Percentiles rank a stretch among this genome's conserved stretches.
Evolutionary conservation across 2,888 invertebrate genomes (phyloP).

Genomic region (Tachina lurida): DNA sequence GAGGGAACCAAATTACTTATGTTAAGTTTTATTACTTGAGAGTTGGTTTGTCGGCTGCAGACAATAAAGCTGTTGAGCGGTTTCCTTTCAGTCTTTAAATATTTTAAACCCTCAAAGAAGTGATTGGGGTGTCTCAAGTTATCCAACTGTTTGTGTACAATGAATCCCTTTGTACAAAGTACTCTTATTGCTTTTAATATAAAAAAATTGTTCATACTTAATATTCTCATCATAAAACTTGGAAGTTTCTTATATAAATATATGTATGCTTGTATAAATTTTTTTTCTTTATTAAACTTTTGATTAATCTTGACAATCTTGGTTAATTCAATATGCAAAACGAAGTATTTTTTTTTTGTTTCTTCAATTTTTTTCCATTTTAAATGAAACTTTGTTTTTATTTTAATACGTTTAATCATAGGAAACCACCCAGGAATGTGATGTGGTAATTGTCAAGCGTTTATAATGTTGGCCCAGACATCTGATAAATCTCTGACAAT

Average conservation of each 20-base stretch:
- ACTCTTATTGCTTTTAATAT: neutral
- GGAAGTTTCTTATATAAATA: constrained; percentile 16
- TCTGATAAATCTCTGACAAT: constrained; percentile 65
- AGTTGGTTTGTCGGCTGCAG: too few species aligned
- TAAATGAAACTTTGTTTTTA: constrained; percentile 23
- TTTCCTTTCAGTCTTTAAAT: neutral
- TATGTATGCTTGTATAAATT: constrained; percentile 2
- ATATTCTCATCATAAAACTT: constrained; percentile 59
- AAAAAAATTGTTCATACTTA: constrained; percentile 27
- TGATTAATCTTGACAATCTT: constrained; percentile 66
- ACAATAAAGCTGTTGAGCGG: too few species aligned
- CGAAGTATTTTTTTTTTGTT: constrained; percentile 12
- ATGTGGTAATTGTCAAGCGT: constrained; percentile 70
- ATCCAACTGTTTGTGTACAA: constrained; percentile 18
- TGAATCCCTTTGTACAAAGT: constrained; percentile 25
- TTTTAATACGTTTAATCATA: constrained; percentile 52
- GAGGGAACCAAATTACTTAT: too few species aligned
- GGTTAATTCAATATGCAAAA: constrained; percentile 60
- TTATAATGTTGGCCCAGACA: constrained; percentile 65
- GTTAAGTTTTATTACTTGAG: too few species aligned
- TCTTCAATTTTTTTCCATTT: neutral
- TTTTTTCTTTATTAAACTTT: constrained; percentile 45
- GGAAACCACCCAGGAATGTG: constrained; percentile 66
- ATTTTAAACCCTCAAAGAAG: neutral
- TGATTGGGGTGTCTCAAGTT: neutral